Base-by-base conservation (phyloP, 1,140 invertebrate species). In the silkworm (Bombyx mori) region DNA sequence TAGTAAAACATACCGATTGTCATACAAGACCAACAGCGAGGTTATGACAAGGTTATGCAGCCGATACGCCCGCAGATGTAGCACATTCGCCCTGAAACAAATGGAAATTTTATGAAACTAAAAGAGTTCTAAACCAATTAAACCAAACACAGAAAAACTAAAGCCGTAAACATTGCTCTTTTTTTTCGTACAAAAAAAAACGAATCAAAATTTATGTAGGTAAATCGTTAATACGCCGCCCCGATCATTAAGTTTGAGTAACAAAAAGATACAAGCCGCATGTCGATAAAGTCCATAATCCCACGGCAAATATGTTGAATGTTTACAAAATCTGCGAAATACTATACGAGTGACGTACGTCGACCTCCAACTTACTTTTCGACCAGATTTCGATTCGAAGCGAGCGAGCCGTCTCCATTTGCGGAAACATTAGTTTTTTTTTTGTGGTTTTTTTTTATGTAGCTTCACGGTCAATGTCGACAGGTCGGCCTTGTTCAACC, bases 401-500 rank as follows among this genome's bases (percentile, higher is more conserved):
- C 56, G 44, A 57, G 59, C 35, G 59, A 56, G 57, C 64, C 61
- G 26, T 35, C 8, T 70, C 58, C 70, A 77, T 81, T 86, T 80
- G 78, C 79, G 82, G 82, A 86, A 86, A 86, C 72, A 70, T 73
- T 71, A 73, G n/a, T 56, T 22, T 63, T 76, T 76, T 78, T 80
- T 77, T 82, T 82, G 61, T 68, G 76, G 73, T 80, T 75, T 80
- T 18, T 79, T 62, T 70, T 78, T 73, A 76, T 68, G 78, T 79
- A 75, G 73, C 71, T 74, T 79, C 78, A 84, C 78, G 82, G 82
- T 80, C 82, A 86, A 84, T 86, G 82, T 82, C 81, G 79, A 75
- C 69, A 63, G 66, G 68, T 54, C 71, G 82, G 61, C 82, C 82
- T 86, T 84, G 82, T 66, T 68, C 72, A 62, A 58, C 66, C 71